Percentiles rank a stretch among this genome's conserved stretches.
These are phyloP conservation scores for Didymodactylos carnosus DNA, from an alignment of 2,888 invertebrate genomes.

Conservation along the genomic window DNA sequence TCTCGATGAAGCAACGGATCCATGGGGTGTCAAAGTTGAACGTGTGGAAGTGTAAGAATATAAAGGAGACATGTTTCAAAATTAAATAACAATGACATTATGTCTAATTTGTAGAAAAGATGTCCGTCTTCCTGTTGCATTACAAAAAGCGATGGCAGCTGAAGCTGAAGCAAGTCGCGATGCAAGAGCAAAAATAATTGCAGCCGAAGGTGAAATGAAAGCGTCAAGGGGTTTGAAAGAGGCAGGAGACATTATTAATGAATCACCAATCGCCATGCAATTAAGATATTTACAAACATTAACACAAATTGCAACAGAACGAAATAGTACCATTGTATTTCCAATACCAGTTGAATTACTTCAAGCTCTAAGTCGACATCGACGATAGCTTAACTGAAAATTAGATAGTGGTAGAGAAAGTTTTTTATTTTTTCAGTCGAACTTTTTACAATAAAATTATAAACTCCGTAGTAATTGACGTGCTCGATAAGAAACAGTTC, in stretches of 20 bases:
- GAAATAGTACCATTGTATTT: constrained; percentile 31
- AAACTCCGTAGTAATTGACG: too few species aligned
- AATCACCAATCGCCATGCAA: constrained; percentile 60
- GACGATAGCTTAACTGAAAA: background rate
- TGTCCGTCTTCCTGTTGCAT: constrained; percentile 25
- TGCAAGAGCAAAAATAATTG: constrained; percentile 26
- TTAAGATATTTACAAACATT: constrained; percentile 30
- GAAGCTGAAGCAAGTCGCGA: constrained; percentile 31
- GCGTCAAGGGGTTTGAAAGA: constrained; percentile 64
- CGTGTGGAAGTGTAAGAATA: constrained; percentile 12
- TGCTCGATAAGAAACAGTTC: too few species aligned
- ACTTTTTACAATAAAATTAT: too few species aligned
- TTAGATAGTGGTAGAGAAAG: too few species aligned
- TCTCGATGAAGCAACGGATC: constrained; percentile 13
- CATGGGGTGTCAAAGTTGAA: constrained; percentile 15
- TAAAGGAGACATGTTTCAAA: background rate
- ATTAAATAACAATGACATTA: background rate
- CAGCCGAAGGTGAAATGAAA: constrained; percentile 26
- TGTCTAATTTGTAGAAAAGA: constrained; percentile 18
- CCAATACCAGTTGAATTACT: constrained; percentile 27
- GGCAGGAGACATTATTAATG: constrained; percentile 62
- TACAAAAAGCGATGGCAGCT: constrained; percentile 32
- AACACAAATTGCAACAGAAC: constrained; percentile 28
- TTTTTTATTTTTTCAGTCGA: too few species aligned
- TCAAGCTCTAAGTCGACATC: background rate